A percentile compares a stretch with the other conserved stretches of the same genome.
Conservation (phyloP, 2,113 vertebrate genomes). For the Pterocles burchelli region DNA sequence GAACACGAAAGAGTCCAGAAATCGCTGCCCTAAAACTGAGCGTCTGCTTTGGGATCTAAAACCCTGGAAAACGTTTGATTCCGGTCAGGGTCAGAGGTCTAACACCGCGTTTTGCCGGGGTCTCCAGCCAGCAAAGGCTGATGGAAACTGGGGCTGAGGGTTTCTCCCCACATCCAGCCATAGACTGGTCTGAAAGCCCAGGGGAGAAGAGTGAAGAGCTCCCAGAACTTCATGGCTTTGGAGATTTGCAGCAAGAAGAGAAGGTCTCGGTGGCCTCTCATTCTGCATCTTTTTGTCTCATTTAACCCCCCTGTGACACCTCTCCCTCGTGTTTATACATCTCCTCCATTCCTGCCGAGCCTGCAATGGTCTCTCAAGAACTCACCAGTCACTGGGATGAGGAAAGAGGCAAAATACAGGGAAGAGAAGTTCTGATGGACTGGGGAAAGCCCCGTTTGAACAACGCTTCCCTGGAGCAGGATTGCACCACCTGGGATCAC, state of each 20-base stretch:
- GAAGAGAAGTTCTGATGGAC: not conserved
- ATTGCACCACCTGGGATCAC: too few species aligned
- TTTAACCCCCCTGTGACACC: not conserved
- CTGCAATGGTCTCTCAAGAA: not conserved
- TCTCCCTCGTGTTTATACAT: not conserved
- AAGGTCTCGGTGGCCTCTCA: not conserved
- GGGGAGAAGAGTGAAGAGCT: not conserved
- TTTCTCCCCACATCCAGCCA: not conserved
- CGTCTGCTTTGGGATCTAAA: not conserved
- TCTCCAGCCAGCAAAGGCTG: not conserved
- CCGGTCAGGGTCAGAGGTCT: not conserved
- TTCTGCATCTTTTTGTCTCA: not conserved
- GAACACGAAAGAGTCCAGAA: not conserved
- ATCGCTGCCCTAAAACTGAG: not conserved
- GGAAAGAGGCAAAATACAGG: rapidly evolving
- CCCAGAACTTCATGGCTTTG: not conserved
- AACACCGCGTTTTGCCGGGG: rapidly evolving
- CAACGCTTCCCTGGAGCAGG: too few species aligned
- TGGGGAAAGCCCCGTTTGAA: too few species aligned
- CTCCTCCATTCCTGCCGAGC: not conserved
- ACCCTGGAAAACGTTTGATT: not conserved
- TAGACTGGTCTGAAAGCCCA: not conserved
- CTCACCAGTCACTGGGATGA: not conserved
- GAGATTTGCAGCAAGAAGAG: not conserved
- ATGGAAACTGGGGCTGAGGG: not conserved